Evolutionary conservation across 2,113 vertebrate genomes (phyloP).

Genomic region (Heptranchias perlo): DNA sequence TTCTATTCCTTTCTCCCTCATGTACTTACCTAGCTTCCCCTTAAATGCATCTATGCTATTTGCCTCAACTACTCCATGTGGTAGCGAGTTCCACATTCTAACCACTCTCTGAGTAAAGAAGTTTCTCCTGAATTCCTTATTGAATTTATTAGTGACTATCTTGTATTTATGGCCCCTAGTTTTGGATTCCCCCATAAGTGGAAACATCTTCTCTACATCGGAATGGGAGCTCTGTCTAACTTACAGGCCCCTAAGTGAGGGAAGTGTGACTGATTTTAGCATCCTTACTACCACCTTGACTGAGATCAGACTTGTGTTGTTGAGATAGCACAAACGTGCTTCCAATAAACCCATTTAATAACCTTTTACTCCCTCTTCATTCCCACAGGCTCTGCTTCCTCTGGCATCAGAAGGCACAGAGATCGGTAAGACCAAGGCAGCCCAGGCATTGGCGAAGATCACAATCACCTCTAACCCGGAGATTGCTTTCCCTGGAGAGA

Average conservation of each 20-base stretch:
- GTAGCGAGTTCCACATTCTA: too few relatives aligned
- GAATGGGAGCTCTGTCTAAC: not conserved
- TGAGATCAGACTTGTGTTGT: not conserved
- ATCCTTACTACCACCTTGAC: not conserved
- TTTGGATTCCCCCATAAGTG: not conserved
- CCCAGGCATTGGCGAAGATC: conserved; percentile 90
- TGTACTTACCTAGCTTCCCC: too few relatives aligned
- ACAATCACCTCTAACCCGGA: conserved; percentile 90
- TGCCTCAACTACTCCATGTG: too few relatives aligned
- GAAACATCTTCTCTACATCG: not conserved
- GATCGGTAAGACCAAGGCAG: conserved; percentile 82
- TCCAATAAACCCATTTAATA: not conserved
- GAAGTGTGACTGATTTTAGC: not conserved
- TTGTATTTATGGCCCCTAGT: not conserved
- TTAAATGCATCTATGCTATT: not conserved
- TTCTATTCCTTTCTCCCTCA: not conserved
- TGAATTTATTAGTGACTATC: not conserved
- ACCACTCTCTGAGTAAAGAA: not conserved
- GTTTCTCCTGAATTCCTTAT: not conserved
- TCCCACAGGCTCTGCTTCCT: conserved; percentile 75
- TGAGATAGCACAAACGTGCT: not conserved
- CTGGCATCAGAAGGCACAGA: conserved; percentile 86
- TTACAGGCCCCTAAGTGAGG: not conserved
- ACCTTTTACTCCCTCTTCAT: not conserved
- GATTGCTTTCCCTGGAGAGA: conserved; percentile 90